A percentile compares a stretch with the other conserved stretches of the same genome.
These are phyloP conservation scores for Mythimna albipuncta DNA, from an alignment of 2,888 invertebrate genomes.

Conservation along the genomic window DNA sequence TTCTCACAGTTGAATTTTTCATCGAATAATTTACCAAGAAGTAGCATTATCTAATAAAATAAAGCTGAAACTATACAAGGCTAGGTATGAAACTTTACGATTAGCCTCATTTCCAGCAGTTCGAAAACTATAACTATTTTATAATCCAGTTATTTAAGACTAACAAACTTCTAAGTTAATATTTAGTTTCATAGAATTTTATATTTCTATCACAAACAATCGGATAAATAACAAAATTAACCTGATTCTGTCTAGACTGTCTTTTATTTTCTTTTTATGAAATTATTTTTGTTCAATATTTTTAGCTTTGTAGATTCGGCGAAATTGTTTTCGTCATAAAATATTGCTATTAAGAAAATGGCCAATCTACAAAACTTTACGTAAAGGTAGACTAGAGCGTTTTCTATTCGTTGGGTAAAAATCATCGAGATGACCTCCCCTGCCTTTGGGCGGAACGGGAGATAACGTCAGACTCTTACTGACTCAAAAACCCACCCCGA, in stretches of 20 bases:
- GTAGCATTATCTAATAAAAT: constrained; percentile 30
- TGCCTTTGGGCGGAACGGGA: too few relatives aligned
- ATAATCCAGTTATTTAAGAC: constrained; percentile 33
- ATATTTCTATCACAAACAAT: constrained; percentile 24
- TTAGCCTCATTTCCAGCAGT: constrained; percentile 28
- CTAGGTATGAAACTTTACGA: constrained; percentile 32
- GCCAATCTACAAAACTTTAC: background rate
- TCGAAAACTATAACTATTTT: constrained; percentile 47
- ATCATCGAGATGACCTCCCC: too few relatives aligned
- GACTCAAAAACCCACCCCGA: too few relatives aligned
- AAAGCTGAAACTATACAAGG: constrained; percentile 5
- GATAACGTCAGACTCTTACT: too few relatives aligned
- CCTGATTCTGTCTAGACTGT: constrained; percentile 34
- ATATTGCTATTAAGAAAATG: background rate
- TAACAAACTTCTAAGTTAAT: constrained; percentile 16
- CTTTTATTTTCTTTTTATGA: constrained; percentile 25
- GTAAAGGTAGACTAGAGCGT: background rate
- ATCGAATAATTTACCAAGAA: background rate
- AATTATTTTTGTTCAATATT: constrained; percentile 6
- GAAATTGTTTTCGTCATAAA: constrained; percentile 3
- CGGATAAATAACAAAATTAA: constrained; percentile 45
- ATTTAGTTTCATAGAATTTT: constrained; percentile 18
- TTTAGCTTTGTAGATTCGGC: background rate
- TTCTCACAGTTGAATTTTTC: background rate
- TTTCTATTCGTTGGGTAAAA: too few relatives aligned